A percentile compares a stretch with the other conserved stretches of the same genome.
These are phyloP conservation scores for Scaptomyza reducta DNA, from an alignment of 2,888 invertebrate genomes.

Conservation along the genomic window DNA sequence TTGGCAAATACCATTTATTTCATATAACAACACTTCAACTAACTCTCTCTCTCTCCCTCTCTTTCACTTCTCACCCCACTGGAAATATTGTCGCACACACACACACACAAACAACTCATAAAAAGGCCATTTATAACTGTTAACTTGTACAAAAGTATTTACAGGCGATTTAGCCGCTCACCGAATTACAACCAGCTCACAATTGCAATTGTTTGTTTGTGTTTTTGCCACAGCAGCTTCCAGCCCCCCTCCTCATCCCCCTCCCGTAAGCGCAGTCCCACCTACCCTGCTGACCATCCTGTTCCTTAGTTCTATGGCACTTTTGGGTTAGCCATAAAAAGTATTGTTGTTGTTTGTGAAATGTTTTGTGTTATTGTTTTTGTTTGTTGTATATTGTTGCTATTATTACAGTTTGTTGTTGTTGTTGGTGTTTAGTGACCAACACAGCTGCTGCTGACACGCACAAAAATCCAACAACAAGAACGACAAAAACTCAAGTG, in stretches of 20 bases:
- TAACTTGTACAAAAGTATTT: constrained; percentile 78
- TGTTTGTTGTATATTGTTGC: constrained; percentile 61
- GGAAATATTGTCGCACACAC: constrained; percentile 65
- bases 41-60: not conserved
- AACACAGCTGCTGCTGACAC: constrained; percentile 75
- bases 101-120: constrained; percentile 63
- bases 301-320: constrained; percentile 4
- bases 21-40: constrained; percentile 42
- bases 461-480: constrained; percentile 69
- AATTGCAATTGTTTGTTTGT: constrained; percentile 76
- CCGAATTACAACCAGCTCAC: constrained; percentile 70
- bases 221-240: constrained; percentile 29
- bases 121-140: constrained; percentile 79
- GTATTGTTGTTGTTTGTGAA: constrained; percentile 60
- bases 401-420: constrained; percentile 69
- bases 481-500: constrained; percentile 41
- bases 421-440: constrained; percentile 49
- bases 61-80: not conserved
- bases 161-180: constrained; percentile 77
- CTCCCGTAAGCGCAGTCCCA: too few relatives aligned
- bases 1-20: constrained; percentile 60
- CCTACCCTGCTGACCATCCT: not conserved
- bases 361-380: constrained; percentile 53
- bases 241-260: not conserved
- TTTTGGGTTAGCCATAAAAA: constrained; percentile 55